Percentiles rank a stretch among this genome's conserved stretches.
Evolutionary conservation across 2,113 vertebrate species (phyloP).

Genomic region (Pavo muticus): DNA sequence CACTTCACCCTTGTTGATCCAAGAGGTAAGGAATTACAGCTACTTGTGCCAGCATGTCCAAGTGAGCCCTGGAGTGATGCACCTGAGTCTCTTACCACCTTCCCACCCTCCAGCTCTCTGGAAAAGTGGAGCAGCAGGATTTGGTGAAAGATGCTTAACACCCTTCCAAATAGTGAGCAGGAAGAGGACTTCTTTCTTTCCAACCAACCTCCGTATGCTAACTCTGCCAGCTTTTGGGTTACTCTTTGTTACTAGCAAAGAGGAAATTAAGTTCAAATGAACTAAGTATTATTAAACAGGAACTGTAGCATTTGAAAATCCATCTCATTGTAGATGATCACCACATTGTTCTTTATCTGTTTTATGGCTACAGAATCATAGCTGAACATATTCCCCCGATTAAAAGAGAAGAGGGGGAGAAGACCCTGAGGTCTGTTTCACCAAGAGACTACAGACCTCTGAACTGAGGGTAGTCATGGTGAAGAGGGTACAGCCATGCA

Average conservation of each 20-base stretch:
- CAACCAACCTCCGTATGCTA: not conserved
- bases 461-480: not conserved
- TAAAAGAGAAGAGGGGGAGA: not conserved
- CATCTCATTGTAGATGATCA: not conserved
- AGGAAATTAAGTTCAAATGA: not conserved
- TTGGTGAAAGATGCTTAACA: not conserved
- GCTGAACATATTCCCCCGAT: not conserved
- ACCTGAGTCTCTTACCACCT: not conserved
- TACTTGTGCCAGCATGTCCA: not conserved
- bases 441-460: not conserved
- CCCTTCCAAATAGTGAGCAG: not conserved
- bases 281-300: not conserved
- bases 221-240: not conserved
- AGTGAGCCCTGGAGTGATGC: conserved; percentile 1
- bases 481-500: not conserved
- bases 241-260: not conserved
- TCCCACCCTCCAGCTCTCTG: not conserved
- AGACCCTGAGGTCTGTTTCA: not conserved
- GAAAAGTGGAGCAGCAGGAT: not conserved
- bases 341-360: not conserved
- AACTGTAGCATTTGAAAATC: not conserved
- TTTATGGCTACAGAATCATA: not conserved
- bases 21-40: not conserved
- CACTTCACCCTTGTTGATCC: not conserved
- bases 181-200: not conserved